phyloP scores from a whole-genome alignment of 2,113 vertebrate genomes.

The Eonycteris spelaea region DNA sequence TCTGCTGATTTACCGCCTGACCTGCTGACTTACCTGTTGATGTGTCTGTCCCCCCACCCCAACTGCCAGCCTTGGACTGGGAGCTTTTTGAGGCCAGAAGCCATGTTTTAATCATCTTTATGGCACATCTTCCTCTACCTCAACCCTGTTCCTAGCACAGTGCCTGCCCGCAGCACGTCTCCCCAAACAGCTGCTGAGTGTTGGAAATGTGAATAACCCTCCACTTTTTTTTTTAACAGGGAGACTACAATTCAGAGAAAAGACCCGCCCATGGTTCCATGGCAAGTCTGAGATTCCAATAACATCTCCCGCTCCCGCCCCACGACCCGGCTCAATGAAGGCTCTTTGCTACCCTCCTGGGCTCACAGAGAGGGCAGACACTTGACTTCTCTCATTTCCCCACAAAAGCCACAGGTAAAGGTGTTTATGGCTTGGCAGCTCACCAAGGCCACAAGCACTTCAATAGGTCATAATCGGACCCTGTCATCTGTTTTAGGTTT shows the following conservation, averaged over 20 bases:
- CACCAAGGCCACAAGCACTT: not conserved
- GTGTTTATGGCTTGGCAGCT: conserved; percentile 39
- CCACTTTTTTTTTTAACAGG: not conserved
- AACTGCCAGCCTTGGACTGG: rapidly evolving
- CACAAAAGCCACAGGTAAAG: conserved; percentile 60
- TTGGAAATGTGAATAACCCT: not conserved
- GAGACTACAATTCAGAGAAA: not conserved
- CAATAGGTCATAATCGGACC: not conserved
- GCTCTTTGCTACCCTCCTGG: not conserved
- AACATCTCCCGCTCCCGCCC: not conserved
- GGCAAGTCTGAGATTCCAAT: not conserved
- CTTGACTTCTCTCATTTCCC: not conserved
- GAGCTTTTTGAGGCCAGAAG: not conserved
- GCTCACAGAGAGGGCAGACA: not conserved
- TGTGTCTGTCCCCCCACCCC: not conserved
- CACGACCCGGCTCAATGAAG: not conserved
- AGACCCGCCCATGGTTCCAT: not conserved
- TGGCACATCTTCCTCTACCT: not conserved
- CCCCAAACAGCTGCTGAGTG: not conserved
- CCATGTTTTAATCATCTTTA: not conserved
- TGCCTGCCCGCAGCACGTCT: rapidly evolving
- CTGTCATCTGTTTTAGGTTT: not conserved
- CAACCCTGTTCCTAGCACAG: not conserved
- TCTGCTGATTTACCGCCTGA: not conserved
- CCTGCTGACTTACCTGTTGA: not conserved